Conservation (phyloP, 1,140 invertebrate genomes). For the Rhopalosiphum padi region DNA sequence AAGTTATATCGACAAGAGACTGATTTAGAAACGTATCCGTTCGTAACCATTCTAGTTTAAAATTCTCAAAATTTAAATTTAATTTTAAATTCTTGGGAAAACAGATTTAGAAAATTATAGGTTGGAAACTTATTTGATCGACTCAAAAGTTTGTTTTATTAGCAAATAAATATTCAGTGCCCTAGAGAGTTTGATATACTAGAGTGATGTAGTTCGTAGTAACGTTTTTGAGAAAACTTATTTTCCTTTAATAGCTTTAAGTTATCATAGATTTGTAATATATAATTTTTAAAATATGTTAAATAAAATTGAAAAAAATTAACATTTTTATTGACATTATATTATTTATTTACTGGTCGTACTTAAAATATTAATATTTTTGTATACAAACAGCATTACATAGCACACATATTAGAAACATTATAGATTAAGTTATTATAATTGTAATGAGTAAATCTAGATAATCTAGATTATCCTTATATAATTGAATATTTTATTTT, state of each 20-base stretch:
- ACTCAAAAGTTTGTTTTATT: background rate
- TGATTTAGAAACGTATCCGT: background rate
- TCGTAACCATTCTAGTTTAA: background rate
- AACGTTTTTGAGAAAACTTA: background rate
- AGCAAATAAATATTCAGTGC: slow-evolving; percentile 2
- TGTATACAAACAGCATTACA: too few species aligned
- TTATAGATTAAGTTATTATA: background rate
- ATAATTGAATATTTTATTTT: background rate
- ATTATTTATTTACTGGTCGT: too few species aligned
- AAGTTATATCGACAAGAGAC: background rate
- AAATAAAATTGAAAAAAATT: too few species aligned
- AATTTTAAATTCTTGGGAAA: background rate
- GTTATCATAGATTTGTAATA: background rate
- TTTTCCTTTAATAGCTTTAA: background rate
- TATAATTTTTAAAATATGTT: too few species aligned
- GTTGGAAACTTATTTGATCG: background rate
- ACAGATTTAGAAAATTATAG: background rate
- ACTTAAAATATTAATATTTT: too few species aligned
- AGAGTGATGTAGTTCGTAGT: background rate
- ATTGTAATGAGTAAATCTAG: background rate
- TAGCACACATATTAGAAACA: too few species aligned
- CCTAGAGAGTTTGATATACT: background rate
- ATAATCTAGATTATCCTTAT: background rate
- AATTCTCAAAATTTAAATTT: background rate
- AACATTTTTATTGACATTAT: too few species aligned